Base-by-base conservation (phyloP, 2,797 vertebrate species). In the Enteromius treurensis region DNA sequence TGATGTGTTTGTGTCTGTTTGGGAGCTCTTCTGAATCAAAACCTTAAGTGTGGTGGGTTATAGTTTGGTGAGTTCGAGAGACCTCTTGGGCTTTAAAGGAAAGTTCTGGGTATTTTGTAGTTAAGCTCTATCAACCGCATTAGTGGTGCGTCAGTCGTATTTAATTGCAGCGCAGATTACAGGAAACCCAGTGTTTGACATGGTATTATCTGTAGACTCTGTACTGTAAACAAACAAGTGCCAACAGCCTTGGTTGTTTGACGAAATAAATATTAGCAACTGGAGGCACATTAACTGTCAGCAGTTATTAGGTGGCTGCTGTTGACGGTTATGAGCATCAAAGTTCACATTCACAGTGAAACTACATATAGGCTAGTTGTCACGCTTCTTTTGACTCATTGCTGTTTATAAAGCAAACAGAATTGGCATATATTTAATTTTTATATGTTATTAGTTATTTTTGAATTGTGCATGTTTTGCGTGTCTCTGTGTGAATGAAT, bases 21-120 rank as follows among this genome's bases (percentile, higher is more conserved):
- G 9, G 14, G 5, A 64, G 15, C 58, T 45, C 49, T n/a, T 74
- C 55, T 14, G 14, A 37, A n/a, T 64, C 13, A 40, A 64, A 74
- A 21, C 17, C 10, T 37, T 17, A 64, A 32, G 60, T 13, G 15
- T 23, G 4, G 13, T 51, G 6, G 3, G 62, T 60, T 73, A 69
- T 47, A 4, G n/a, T 13, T n/a, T 23, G 26, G 29, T 49, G 47
- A 65, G 37, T 53, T 65, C 32, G 42, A 49, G 69, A 58, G 42
- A 34, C 32, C 58, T 51, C 19, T 37, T 17, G 8, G 8, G 37
- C 42, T 64, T 73, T 17, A 55, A 29, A 69, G 49, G 65, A 79
- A 69, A 47, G 40, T 77, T 64, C 15, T 64, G 51, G 37, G 79
- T 47, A 47, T 60, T 34, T 65, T 32, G 19, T 65, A 21, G 37